A percentile compares a stretch with the other conserved stretches of the same genome.
Conservation (phyloP, 2,113 vertebrate species). For the Eidolon helvum region DNA sequence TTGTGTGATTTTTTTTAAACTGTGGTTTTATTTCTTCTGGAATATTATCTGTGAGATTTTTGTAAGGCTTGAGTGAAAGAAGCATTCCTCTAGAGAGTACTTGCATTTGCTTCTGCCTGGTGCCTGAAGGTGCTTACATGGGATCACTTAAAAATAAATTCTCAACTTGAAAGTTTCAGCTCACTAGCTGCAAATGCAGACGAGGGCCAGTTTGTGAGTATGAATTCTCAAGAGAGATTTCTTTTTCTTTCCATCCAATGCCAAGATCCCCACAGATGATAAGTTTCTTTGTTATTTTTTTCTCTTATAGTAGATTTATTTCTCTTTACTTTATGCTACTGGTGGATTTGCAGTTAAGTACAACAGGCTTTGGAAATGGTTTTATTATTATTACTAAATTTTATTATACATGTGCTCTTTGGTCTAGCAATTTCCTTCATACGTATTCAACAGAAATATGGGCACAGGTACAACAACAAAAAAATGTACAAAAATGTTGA, state of each 20-base stretch:
- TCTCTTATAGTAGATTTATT: background rate
- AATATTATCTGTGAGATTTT: slow-evolving; percentile 35
- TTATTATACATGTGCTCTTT: background rate
- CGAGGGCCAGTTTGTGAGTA: slow-evolving; percentile 16
- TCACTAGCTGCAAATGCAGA: slow-evolving; percentile 41
- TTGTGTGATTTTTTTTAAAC: background rate
- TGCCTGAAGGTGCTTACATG: slow-evolving; percentile 42
- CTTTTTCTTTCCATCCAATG: background rate
- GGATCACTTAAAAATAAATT: slow-evolving; percentile 68
- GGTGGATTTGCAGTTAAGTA: background rate
- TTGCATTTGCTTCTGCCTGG: slow-evolving; percentile 44
- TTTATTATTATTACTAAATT: slow-evolving; percentile 22
- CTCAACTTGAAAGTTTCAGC: slow-evolving; percentile 52
- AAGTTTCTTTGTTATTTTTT: background rate
- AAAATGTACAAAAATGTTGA: background rate
- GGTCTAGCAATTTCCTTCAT: background rate
- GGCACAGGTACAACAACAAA: background rate
- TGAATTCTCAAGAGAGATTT: slow-evolving; percentile 51
- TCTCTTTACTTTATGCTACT: background rate
- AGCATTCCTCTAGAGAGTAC: slow-evolving; percentile 36
- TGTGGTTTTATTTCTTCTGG: slow-evolving; percentile 39
- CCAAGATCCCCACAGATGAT: background rate
- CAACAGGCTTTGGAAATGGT: background rate
- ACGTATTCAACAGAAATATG: background rate
- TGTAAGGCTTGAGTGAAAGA: background rate